Conservation (phyloP, 2,113 vertebrate species). For the Oxygymnocypris stewartii region DNA sequence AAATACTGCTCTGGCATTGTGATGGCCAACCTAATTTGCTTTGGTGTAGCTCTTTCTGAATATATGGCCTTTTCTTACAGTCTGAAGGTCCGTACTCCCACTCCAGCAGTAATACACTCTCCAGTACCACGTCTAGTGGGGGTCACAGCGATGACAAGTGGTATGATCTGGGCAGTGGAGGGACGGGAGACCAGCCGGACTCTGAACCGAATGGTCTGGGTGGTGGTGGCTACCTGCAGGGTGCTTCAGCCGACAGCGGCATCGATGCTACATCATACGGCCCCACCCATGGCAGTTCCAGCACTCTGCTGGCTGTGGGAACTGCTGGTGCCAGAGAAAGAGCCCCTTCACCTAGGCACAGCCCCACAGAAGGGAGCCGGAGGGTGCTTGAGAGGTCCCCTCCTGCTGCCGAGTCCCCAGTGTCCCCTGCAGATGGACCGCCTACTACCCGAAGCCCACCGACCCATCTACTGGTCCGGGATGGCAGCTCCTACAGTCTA, state of each 20-base stretch:
- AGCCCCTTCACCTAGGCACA: slow-evolving; percentile 86
- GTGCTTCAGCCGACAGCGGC: slow-evolving; percentile 90
- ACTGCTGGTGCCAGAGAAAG: slow-evolving; percentile 81
- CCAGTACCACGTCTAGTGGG: slow-evolving; percentile 91
- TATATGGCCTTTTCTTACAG: slow-evolving; percentile 65
- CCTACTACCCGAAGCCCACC: slow-evolving; percentile 79
- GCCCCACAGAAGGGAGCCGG: slow-evolving; percentile 86
- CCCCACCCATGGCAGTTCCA: slow-evolving; percentile 84
- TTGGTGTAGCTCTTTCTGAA: neutral
- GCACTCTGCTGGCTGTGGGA: slow-evolving; percentile 81
- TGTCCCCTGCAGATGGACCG: slow-evolving; percentile 83
- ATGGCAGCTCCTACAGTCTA: slow-evolving; percentile 90
- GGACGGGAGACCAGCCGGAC: slow-evolving; percentile 63
- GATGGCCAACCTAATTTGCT: neutral
- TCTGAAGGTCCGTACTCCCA: slow-evolving; percentile 94
- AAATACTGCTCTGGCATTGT: neutral
- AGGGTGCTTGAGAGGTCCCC: slow-evolving; percentile 84
- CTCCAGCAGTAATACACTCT: slow-evolving; percentile 97
- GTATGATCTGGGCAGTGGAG: slow-evolving; percentile 85
- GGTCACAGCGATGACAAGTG: slow-evolving; percentile 97
- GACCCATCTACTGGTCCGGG: slow-evolving; percentile 86
- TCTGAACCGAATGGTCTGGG: slow-evolving; percentile 88
- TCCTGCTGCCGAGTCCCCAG: slow-evolving; percentile 78
- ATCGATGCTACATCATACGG: slow-evolving; percentile 92
- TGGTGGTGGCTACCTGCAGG: slow-evolving; percentile 87